A percentile compares a stretch with the other conserved stretches of the same genome.
phyloP scores from a whole-genome alignment of 2,113 vertebrate genomes.

The Heptranchias perlo region DNA sequence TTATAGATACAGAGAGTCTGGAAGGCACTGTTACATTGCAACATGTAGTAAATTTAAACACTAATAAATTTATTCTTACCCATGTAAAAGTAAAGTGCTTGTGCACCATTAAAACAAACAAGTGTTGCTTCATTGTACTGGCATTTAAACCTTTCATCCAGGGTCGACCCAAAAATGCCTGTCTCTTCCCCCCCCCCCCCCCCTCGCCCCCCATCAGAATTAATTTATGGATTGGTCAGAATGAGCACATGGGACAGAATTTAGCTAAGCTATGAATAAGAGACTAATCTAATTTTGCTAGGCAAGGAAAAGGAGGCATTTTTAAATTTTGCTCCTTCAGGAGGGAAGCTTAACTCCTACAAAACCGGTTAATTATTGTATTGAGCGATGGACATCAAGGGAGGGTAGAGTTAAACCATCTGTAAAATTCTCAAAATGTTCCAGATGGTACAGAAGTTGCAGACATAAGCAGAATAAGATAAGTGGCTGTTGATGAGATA shows the following conservation, averaged over 20 bases:
- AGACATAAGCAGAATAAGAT: not conserved
- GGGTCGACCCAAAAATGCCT: not conserved
- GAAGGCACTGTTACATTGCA: not conserved
- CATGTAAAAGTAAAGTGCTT: not conserved
- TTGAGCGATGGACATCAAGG: not conserved
- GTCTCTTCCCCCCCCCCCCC: not conserved
- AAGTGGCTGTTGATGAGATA: not conserved
- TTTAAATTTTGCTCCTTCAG: not conserved
- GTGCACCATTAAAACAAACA: not conserved
- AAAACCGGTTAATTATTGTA: not conserved
- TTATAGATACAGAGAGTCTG: not conserved
- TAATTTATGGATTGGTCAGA: not conserved
- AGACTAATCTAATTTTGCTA: not conserved
- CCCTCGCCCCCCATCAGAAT: not conserved
- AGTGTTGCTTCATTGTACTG: not conserved
- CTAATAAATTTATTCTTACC: not conserved
- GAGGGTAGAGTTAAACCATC: not conserved
- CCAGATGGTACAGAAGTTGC: not conserved
- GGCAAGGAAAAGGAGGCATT: not conserved
- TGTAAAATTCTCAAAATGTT: not conserved
- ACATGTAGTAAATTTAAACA: not conserved
- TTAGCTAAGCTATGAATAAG: not conserved
- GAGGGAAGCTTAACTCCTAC: not conserved
- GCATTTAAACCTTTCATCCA: not conserved
- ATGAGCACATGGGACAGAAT: not conserved